phyloP scores from a whole-genome alignment of 2,113 vertebrate genomes.

The Rhadina sibilatrix region DNA sequence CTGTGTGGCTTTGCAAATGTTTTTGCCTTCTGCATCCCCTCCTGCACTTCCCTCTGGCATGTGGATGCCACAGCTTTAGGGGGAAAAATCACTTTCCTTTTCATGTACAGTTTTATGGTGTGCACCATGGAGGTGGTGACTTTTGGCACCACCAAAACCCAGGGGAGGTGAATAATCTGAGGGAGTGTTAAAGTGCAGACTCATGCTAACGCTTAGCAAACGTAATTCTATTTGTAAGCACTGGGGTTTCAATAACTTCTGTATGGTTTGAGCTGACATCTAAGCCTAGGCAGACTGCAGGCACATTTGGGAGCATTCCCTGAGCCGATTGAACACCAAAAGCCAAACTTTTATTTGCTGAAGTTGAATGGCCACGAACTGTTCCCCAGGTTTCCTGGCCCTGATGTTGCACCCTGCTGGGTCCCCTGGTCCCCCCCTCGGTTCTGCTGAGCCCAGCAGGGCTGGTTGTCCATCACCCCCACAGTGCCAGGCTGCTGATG shows the following conservation, averaged over 20 bases:
- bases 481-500: background rate
- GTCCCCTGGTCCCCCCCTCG: background rate
- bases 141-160: background rate
- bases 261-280: background rate
- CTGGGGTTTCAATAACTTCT: background rate
- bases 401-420: background rate
- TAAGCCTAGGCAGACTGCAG: background rate
- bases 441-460: background rate
- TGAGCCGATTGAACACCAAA: background rate
- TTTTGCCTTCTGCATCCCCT: background rate
- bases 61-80: background rate
- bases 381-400: background rate
- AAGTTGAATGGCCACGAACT: background rate
- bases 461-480: background rate
- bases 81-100: background rate
- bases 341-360: background rate
- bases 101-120: background rate
- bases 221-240: background rate
- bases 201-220: background rate
- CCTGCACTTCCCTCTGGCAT: background rate
- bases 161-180: background rate
- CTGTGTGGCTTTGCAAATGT: background rate
- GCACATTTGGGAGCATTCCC: background rate
- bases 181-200: background rate
- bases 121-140: background rate